Base-by-base conservation (phyloP, 2,888 invertebrate genomes). In the Lasioglossum morio region DNA sequence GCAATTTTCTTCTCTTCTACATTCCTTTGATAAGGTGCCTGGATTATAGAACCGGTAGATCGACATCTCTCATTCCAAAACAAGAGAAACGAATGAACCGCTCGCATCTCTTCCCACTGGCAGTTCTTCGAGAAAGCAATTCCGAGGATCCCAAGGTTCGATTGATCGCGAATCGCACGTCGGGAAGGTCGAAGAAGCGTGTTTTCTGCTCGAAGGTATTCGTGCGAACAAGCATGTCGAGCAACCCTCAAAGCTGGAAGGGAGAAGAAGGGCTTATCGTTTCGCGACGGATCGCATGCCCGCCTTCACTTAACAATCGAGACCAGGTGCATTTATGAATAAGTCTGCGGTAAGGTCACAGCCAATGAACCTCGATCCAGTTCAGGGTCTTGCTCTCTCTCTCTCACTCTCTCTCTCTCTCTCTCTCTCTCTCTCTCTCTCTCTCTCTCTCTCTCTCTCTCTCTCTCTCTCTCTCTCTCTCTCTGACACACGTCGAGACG, bases 341-440 rank as follows among this genome's bases (percentile, higher is more conserved):
- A 93, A 92, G 91, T 90, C 89, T 90, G 83, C 72, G 37, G 79
- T 88, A 90, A 90, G 90, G 93, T 93, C 94, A 91, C 85, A 92
- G 94, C 93, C 94, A 94, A 94, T 94, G 94, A 94, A 94, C 93
- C 94, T 92, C 91, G 90, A 79, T 88, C 86, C 91, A 93, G 94
- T 94, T 94, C 94, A 94, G 92, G 94, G 93, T 88, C 93, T 91
- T 53, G 53, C 53, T n/a, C 23, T 53, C 48, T 48, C 70, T 43
- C 75, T 34, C n/a, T n/a, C n/a, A n/a, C n/a, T n/a, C n/a, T n/a
- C n/a, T n/a, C n/a, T n/a, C n/a, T n/a, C n/a, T n/a, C n/a, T n/a
- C n/a, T n/a, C n/a, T n/a, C n/a, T n/a, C n/a, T n/a, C n/a, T n/a
- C n/a, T n/a, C n/a, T n/a, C n/a, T n/a, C n/a, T n/a, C n/a, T n/a